Conservation (phyloP, 2,797 vertebrate genomes). For the Liparis tanakae region DNA sequence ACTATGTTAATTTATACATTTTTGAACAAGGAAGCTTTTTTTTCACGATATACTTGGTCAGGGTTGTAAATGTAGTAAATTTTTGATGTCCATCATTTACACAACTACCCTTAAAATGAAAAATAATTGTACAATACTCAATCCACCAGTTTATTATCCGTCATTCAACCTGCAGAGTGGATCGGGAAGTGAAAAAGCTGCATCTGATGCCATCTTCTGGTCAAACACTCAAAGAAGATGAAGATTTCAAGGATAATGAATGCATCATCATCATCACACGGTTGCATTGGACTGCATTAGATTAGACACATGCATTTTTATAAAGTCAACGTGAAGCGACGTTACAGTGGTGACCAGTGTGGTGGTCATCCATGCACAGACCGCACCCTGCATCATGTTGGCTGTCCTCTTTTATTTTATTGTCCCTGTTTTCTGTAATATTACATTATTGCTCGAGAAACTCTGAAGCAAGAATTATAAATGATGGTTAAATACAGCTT, state of each 20-base stretch:
- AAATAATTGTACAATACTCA: neutral
- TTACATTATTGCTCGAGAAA: neutral
- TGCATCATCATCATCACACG: too few species aligned
- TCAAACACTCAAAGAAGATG: neutral
- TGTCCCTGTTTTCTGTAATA: neutral
- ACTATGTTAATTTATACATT: too few species aligned
- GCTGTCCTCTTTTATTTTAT: neutral
- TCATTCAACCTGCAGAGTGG: neutral
- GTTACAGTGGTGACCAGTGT: neutral
- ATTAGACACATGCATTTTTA: neutral
- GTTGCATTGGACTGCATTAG: neutral
- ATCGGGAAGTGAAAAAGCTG: neutral
- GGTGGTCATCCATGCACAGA: neutral
- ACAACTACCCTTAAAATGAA: neutral
- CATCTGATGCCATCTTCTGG: conserved; percentile 28
- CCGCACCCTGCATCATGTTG: neutral
- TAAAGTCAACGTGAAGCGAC: neutral
- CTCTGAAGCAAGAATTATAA: neutral
- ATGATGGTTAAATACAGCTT: neutral
- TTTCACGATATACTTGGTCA: neutral
- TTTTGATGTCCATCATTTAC: neutral
- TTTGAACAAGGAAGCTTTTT: neutral
- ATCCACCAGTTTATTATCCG: neutral
- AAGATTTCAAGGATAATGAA: too few species aligned
- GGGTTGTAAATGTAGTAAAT: too few species aligned